Evolutionary conservation across 2,888 invertebrate species (phyloP).

Genomic region (Dryococelus australis): DNA sequence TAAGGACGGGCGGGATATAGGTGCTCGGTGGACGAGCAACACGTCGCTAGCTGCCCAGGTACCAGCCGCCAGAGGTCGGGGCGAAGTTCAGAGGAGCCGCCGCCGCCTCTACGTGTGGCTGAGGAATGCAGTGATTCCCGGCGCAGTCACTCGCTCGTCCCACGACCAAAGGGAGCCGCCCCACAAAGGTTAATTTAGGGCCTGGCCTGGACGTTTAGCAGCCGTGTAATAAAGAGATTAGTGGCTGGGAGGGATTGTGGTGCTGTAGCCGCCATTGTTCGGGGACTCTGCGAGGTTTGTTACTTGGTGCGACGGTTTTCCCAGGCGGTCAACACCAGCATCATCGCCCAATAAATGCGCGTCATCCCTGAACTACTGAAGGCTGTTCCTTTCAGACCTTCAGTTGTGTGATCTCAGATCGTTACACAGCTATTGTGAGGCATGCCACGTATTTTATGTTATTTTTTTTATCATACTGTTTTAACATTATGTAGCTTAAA

Average conservation of each 20-base stretch:
- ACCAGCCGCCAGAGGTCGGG: not conserved
- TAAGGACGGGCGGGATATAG: not conserved
- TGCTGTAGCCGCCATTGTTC: not conserved
- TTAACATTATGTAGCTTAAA: not conserved
- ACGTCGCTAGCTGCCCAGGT: not conserved
- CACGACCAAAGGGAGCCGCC: conserved; percentile 16
- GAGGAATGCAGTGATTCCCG: conserved; percentile 19
- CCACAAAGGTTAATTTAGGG: conserved; percentile 23
- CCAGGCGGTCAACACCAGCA: not conserved
- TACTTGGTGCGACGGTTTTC: not conserved
- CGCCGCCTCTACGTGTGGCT: conserved; percentile 10
- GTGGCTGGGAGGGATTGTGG: not conserved
- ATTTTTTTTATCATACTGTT: not conserved
- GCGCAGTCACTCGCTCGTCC: conserved; percentile 19
- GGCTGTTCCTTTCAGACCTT: not conserved
- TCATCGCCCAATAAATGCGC: not conserved
- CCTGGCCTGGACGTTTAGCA: conserved; percentile 17
- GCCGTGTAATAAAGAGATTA: conserved; percentile 28
- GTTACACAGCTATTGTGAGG: not conserved
- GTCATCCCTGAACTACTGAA: not conserved
- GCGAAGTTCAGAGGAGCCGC: conserved; percentile 11
- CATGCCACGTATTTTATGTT: not conserved
- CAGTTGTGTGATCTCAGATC: no score
- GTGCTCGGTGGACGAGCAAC: not conserved
- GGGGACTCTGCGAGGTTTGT: not conserved